Evolutionary conservation across 2,113 vertebrate genomes (phyloP).

Genomic region (Aramus guarauna): DNA sequence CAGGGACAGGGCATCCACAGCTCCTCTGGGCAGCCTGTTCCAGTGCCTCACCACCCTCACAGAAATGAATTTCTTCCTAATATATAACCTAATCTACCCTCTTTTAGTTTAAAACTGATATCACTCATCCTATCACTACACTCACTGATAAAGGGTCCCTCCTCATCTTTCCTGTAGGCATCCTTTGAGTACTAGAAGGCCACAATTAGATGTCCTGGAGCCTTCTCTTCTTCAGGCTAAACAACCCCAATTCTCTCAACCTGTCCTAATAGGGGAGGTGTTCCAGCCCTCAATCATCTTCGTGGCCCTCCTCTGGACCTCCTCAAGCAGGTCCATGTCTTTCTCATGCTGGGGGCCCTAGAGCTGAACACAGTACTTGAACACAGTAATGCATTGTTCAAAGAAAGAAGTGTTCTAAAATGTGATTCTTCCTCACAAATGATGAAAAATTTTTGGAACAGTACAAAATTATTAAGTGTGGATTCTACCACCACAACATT

Average conservation of each 20-base stretch:
- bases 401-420: neutral
- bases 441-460: neutral
- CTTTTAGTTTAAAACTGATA: neutral
- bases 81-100: neutral
- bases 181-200: neutral
- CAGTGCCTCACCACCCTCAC: neutral
- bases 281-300: neutral
- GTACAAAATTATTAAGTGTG: neutral
- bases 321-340: neutral
- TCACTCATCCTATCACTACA: neutral
- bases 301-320: neutral
- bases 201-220: fast-evolving
- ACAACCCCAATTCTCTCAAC: neutral
- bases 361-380: neutral
- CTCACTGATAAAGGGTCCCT: too few species aligned
- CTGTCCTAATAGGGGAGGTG: neutral
- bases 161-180: fast-evolving
- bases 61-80: neutral
- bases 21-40: neutral
- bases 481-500: neutral
- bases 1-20: neutral
- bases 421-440: neutral
- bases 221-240: neutral
- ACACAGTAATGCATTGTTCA: neutral
- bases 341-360: neutral